Evolutionary conservation across 2,888 invertebrate species (phyloP).

Genomic region (Campopleginae sp.): DNA sequence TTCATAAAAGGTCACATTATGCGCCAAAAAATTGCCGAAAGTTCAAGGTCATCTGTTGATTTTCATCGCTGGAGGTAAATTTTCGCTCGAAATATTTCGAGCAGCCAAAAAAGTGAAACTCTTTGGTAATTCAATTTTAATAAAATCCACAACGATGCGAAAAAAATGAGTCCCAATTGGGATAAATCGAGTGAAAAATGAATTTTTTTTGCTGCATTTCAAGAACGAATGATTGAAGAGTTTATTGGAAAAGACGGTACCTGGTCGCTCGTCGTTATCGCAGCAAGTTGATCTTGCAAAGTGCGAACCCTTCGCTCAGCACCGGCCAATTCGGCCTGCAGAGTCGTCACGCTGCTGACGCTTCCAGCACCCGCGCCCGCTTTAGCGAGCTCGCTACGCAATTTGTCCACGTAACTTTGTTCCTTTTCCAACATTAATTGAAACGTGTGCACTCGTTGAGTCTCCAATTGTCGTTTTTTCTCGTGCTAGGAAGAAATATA

Average conservation of each 20-base stretch:
- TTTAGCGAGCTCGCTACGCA: slow-evolving; percentile 88
- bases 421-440: slow-evolving; percentile 96
- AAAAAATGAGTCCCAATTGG: not conserved
- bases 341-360: slow-evolving; percentile 80
- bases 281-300: slow-evolving; percentile 86
- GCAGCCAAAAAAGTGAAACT: not conserved
- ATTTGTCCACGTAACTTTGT: slow-evolving; percentile 91
- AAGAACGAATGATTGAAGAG: not conserved
- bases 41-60: too few relatives aligned
- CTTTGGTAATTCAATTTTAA: not conserved
- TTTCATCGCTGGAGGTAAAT: too few relatives aligned
- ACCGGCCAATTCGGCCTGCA: slow-evolving; percentile 85
- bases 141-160: not conserved
- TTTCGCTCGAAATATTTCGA: not conserved
- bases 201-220: not conserved
- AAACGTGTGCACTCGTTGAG: slow-evolving; percentile 93
- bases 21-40: too few relatives aligned
- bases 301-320: slow-evolving; percentile 87
- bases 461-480: slow-evolving; percentile 93
- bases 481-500: slow-evolving; percentile 87
- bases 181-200: not conserved
- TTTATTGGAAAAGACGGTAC: slow-evolving; percentile 67
- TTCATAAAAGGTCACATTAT: too few relatives aligned
- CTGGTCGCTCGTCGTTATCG: slow-evolving; percentile 80
- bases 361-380: slow-evolving; percentile 84